Conservation (phyloP, 2,797 vertebrate genomes). For the Muscicapa comitata region DNA sequence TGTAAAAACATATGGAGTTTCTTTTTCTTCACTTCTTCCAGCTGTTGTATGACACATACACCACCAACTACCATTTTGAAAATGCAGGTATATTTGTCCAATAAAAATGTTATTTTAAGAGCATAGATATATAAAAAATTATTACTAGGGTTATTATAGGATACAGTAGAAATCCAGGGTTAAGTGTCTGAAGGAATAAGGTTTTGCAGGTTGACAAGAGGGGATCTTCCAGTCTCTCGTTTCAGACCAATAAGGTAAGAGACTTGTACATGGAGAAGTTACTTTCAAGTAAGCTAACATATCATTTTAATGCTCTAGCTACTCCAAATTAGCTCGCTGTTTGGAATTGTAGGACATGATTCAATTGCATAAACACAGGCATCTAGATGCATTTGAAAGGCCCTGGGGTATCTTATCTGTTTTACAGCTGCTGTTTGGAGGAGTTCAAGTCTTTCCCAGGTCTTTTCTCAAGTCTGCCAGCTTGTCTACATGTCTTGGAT, state of each 20-base stretch:
- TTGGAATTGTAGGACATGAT: slow-evolving; percentile 17
- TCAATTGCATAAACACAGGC: slow-evolving; percentile 23
- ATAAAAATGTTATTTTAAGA: background rate
- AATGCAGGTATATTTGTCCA: background rate
- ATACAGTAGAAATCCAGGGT: background rate
- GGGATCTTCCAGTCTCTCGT: background rate
- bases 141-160: background rate
- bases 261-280: background rate
- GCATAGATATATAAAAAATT: background rate
- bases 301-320: slow-evolving; percentile 19
- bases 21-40: background rate
- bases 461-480: slow-evolving; percentile 19
- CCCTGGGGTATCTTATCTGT: slow-evolving; percentile 13
- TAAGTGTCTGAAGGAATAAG: background rate
- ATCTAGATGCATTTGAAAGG: slow-evolving; percentile 31
- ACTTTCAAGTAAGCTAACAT: background rate
- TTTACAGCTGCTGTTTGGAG: slow-evolving; percentile 2
- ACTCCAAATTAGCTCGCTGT: slow-evolving; percentile 34
- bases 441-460: background rate
- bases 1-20: background rate
- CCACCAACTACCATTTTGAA: background rate
- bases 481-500: background rate
- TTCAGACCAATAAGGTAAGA: background rate
- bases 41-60: background rate
- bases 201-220: background rate